Evolutionary conservation across 2,113 vertebrate species (phyloP).

Genomic region (Montifringilla adamsi): DNA sequence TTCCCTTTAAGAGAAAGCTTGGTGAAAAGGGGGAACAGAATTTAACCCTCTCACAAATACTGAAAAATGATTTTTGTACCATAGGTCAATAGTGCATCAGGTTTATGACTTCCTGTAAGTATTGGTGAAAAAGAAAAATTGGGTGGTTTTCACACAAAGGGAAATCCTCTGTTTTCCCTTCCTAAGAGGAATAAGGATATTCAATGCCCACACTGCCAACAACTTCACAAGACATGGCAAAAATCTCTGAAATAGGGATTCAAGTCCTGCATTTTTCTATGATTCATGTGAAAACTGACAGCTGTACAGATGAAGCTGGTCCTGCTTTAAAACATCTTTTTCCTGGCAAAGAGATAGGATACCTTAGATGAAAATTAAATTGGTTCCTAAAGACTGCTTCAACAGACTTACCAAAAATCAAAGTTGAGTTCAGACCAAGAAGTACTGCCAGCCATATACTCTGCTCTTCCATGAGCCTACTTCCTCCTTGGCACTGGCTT

Average conservation of each 20-base stretch:
- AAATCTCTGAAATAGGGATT: background rate
- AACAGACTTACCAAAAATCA: background rate
- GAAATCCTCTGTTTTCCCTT: background rate
- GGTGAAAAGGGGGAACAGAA: background rate
- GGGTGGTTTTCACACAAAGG: background rate
- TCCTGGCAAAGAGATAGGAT: background rate
- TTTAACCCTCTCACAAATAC: background rate
- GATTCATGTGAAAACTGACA: background rate
- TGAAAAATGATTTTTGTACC: background rate
- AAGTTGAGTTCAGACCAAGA: background rate
- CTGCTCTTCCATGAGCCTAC: background rate
- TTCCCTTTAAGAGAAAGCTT: background rate
- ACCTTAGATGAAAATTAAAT: background rate
- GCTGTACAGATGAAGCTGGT: background rate
- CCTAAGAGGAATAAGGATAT: background rate
- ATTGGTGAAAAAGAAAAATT: background rate
- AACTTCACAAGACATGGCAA: background rate
- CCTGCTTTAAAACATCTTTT: background rate
- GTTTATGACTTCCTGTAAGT: background rate
- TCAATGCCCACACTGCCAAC: background rate
- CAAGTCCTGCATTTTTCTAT: background rate
- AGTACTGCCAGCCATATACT: background rate
- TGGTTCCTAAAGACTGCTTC: background rate
- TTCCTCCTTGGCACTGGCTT: background rate
- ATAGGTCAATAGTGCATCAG: background rate